Evolutionary conservation across 53 echinoderm and acorn worm species (phyloP).

Genomic region (Patiria pectinifera): DNA sequence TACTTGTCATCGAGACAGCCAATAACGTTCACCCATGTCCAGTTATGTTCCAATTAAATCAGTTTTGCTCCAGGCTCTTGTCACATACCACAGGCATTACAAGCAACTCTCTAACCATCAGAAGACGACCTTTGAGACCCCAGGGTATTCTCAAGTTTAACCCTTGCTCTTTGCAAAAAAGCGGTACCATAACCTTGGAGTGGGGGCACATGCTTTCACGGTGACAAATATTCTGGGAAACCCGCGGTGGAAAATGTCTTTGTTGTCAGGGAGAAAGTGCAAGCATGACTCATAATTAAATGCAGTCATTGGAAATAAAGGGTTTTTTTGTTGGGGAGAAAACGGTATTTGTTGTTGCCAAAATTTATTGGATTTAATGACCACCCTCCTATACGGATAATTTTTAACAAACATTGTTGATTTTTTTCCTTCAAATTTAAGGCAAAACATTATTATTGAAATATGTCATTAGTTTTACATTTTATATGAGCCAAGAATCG

Average conservation of each 20-base stretch:
- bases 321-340: neutral
- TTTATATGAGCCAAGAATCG: no score
- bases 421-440: no score
- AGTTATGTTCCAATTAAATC: neutral
- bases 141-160: slow-evolving; percentile 9
- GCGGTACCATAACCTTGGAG: slow-evolving; percentile 4
- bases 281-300: neutral
- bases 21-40: neutral
- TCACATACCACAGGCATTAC: slow-evolving; percentile 25
- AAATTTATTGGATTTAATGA: no score
- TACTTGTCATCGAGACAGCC: neutral
- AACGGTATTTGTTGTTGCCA: neutral
- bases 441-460: no score
- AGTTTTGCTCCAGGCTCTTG: neutral
- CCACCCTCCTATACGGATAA: no score
- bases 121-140: slow-evolving; percentile 3
- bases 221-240: slow-evolving; percentile 7
- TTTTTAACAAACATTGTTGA: no score
- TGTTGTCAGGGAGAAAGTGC: neutral
- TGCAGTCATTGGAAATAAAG: neutral
- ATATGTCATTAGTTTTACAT: no score
- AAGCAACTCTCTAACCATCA: slow-evolving; percentile 27
- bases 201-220: slow-evolving; percentile 30
- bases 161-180: slow-evolving; percentile 10
- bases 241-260: slow-evolving; percentile 12